Percentiles rank a stretch among this genome's conserved stretches.
Conservation (phyloP, 1,140 invertebrate genomes). For the Diorhabda carinulata region DNA sequence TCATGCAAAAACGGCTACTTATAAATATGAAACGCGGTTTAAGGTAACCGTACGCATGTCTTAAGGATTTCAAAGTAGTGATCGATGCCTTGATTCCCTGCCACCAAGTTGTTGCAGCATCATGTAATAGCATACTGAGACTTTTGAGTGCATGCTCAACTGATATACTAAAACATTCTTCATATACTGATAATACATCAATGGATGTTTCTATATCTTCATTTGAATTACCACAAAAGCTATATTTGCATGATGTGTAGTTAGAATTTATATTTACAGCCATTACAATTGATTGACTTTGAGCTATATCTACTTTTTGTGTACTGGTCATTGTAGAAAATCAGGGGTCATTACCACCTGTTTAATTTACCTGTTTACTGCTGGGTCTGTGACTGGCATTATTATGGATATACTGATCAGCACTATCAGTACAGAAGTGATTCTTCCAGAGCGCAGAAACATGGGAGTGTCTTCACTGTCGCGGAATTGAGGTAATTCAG, state of each 20-base stretch:
- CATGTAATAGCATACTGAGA: constrained; percentile 45
- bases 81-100: constrained; percentile 43
- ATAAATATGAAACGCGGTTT: constrained; percentile 1
- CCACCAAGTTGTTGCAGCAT: constrained; percentile 49
- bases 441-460: too few relatives aligned
- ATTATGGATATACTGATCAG: too few relatives aligned
- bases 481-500: too few relatives aligned
- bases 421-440: too few relatives aligned
- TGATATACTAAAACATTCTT: constrained; percentile 36
- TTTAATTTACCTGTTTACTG: too few relatives aligned
- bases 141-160: constrained; percentile 47
- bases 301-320: too few relatives aligned
- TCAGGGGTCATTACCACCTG: too few relatives aligned
- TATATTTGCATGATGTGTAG: constrained; percentile 11
- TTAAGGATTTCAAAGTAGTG: constrained; percentile 17
- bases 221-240: constrained; percentile 22
- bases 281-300: too few relatives aligned
- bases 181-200: constrained; percentile 23
- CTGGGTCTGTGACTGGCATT: too few relatives aligned
- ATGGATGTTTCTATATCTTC: constrained; percentile 18
- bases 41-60: neutral
- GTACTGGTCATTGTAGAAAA: too few relatives aligned
- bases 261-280: too few relatives aligned
- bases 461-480: too few relatives aligned
- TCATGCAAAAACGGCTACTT: neutral